Conservation (phyloP, 30 jellyfish, hydroid and myxozoan species). For the Nemopilema nomurai region DNA sequence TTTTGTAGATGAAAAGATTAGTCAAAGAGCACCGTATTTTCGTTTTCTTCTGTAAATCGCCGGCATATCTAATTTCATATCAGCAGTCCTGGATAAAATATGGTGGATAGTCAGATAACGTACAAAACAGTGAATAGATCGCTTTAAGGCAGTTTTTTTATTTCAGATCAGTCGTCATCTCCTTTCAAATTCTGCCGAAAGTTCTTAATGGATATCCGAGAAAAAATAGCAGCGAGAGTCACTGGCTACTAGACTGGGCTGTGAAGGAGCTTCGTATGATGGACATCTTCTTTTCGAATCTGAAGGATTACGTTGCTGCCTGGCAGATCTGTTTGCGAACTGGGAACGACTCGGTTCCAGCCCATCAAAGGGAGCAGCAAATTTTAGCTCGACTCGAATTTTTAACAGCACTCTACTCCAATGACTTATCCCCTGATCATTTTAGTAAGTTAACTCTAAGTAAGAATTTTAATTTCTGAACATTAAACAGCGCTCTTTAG, state of each 20-base stretch:
- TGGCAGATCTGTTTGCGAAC: constrained; percentile 38
- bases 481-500: too few species aligned
- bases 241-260: constrained; percentile 90
- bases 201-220: constrained; percentile 85
- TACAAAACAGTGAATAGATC: too few species aligned
- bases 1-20: too few species aligned
- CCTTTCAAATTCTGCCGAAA: constrained; percentile 93
- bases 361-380: constrained; percentile 67
- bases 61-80: too few species aligned
- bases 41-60: too few species aligned
- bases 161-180: constrained; percentile 84
- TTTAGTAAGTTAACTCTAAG: constrained; percentile 78
- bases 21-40: too few species aligned
- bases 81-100: too few species aligned
- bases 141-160: too few species aligned
- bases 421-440: constrained; percentile 95
- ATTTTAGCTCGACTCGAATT: constrained; percentile 92
- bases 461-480: too few species aligned
- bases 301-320: constrained; percentile 56
- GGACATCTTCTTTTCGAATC: constrained; percentile 87
- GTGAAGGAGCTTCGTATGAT: constrained; percentile 85
- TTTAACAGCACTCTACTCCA: constrained; percentile 83
- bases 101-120: too few species aligned
- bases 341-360: constrained; percentile 27
- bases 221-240: constrained; percentile 73